These are phyloP conservation scores for Mellilla xanthometata DNA, from an alignment of 2,888 invertebrate species.

Conservation along the genomic window DNA sequence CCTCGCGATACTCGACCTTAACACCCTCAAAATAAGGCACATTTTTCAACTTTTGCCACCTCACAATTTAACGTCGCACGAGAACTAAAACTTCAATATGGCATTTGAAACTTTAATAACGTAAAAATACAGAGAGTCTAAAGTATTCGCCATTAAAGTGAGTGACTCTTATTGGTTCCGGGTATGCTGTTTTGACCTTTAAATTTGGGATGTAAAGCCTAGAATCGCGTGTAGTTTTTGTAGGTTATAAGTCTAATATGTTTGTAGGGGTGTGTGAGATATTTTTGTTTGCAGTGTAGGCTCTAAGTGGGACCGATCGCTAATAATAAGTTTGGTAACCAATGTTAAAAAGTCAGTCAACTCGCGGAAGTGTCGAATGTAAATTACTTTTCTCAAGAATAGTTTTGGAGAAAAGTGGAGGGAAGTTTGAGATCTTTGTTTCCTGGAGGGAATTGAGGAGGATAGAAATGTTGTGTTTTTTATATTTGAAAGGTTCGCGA, in stretches of 20 bases:
- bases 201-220: neutral
- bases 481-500: too few relatives aligned
- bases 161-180: slow-evolving; percentile 7
- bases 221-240: neutral
- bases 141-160: slow-evolving; percentile 26
- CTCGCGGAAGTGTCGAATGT: slow-evolving; percentile 18
- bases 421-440: slow-evolving; percentile 15
- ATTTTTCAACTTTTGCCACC: slow-evolving; percentile 11
- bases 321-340: slow-evolving; percentile 33
- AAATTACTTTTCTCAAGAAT: slow-evolving; percentile 21
- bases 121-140: slow-evolving; percentile 29
- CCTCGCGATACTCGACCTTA: slow-evolving; percentile 4
- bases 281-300: slow-evolving; percentile 30
- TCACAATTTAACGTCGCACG: slow-evolving; percentile 29
- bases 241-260: slow-evolving; percentile 7
- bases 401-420: slow-evolving; percentile 14
- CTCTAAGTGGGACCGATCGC: slow-evolving; percentile 19
- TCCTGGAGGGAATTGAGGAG: slow-evolving; percentile 1
- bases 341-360: slow-evolving; percentile 11
- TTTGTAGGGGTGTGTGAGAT: slow-evolving; percentile 13
- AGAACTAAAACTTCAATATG: slow-evolving; percentile 31
- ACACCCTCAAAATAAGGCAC: neutral
- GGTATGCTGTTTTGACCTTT: neutral
- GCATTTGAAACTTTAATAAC: slow-evolving; percentile 36
- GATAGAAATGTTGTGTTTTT: slow-evolving; percentile 9